phyloP scores from a whole-genome alignment of 2,113 vertebrate species.

The Lamprologus lemairii region DNA sequence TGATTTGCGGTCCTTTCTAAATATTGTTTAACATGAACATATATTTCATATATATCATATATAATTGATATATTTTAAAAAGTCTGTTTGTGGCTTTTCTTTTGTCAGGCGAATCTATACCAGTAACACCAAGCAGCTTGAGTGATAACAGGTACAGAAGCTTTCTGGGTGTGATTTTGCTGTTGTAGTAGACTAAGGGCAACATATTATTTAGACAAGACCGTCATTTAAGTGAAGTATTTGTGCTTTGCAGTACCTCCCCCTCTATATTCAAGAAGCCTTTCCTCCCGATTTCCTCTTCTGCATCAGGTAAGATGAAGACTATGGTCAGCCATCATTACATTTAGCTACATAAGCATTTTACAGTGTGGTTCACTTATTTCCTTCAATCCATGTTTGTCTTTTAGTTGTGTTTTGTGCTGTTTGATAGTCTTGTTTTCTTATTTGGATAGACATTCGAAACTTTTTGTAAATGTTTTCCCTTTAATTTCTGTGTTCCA shows the following conservation, averaged over 20 bases:
- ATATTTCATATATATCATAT: neutral
- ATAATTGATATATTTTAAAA: neutral
- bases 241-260: slow-evolving; percentile 60
- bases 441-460: neutral
- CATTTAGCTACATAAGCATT: neutral
- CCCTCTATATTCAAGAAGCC: slow-evolving; percentile 85
- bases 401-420: neutral
- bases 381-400: neutral
- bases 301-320: slow-evolving; percentile 69
- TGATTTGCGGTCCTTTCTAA: neutral
- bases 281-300: slow-evolving; percentile 78
- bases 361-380: neutral
- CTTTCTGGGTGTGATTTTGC: neutral
- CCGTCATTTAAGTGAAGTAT: neutral
- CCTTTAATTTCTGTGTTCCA: neutral
- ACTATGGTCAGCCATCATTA: neutral
- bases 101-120: slow-evolving; percentile 60
- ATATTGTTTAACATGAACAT: neutral
- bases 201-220: neutral
- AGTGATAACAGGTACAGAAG: slow-evolving; percentile 59
- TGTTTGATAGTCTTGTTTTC: neutral
- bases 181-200: neutral
- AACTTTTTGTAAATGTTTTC: neutral
- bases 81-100: neutral
- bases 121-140: slow-evolving; percentile 43